Conservation (phyloP, 2,113 vertebrate genomes). For the Paramormyrops kingsleyae region DNA sequence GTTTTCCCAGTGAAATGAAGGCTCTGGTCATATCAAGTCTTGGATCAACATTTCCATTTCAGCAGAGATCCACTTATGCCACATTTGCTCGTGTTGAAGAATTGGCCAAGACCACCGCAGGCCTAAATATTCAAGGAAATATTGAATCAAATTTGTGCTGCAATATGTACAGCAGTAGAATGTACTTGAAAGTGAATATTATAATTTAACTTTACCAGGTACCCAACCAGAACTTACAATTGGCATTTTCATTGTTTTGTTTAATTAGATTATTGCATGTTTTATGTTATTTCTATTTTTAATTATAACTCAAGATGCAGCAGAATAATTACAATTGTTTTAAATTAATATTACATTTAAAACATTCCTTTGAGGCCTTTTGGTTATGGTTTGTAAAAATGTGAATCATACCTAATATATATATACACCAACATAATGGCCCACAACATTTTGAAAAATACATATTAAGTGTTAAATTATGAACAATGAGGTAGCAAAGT, state of each 20-base stretch:
- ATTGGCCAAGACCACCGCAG: neutral
- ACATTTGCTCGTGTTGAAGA: neutral
- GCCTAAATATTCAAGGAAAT: conserved; percentile 9
- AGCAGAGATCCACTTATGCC: neutral
- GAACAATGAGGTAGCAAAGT: neutral
- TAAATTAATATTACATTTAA: conserved; percentile 5
- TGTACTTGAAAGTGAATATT: conserved; percentile 56
- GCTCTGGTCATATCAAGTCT: neutral
- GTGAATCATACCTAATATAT: neutral
- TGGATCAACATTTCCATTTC: neutral
- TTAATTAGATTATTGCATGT: conserved; percentile 36
- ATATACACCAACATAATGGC: neutral
- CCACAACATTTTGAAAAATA: neutral
- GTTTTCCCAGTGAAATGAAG: neutral
- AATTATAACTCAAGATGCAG: conserved; percentile 22
- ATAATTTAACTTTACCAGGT: conserved; percentile 16
- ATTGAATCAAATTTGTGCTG: conserved; percentile 2
- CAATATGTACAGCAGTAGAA: conserved; percentile 25
- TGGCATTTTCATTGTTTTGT: conserved; percentile 22
- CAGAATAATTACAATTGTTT: conserved; percentile 5
- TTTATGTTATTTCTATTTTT: conserved; percentile 31
- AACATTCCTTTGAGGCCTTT: neutral
- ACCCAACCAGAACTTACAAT: conserved; percentile 25
- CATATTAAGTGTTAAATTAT: neutral
- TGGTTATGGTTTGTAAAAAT: conserved; percentile 6